Evolutionary conservation across 2,797 vertebrate genomes (phyloP).

Genomic region (Lutjanus argentimaculatus): DNA sequence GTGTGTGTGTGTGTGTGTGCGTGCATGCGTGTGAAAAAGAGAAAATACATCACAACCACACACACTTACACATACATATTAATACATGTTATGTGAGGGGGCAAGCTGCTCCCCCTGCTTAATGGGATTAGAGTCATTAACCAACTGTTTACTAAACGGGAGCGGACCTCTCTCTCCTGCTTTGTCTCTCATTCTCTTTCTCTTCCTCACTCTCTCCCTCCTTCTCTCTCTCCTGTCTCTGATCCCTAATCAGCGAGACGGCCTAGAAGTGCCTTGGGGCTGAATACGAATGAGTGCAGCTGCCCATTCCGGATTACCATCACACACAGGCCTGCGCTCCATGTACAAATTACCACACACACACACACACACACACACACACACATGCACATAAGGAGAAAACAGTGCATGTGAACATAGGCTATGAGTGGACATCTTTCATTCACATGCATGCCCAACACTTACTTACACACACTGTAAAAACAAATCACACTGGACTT

Average conservation of each 20-base stretch:
- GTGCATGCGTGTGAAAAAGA: slow-evolving; percentile 1
- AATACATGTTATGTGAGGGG: slow-evolving; percentile 72
- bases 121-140: slow-evolving; percentile 85
- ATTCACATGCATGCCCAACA: slow-evolving; percentile 51
- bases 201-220: slow-evolving; percentile 44
- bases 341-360: slow-evolving; percentile 52
- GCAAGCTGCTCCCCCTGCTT: slow-evolving; percentile 64
- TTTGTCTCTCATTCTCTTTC: slow-evolving; percentile 52
- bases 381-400: slow-evolving; percentile 27
- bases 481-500: too few relatives aligned
- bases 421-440: slow-evolving; percentile 52
- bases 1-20: neutral
- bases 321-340: slow-evolving; percentile 55
- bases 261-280: slow-evolving; percentile 74
- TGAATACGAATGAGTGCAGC: slow-evolving; percentile 80
- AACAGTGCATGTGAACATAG: slow-evolving; percentile 43
- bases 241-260: slow-evolving; percentile 77
- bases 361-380: slow-evolving; percentile 10
- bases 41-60: slow-evolving; percentile 40
- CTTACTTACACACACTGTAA: slow-evolving; percentile 39
- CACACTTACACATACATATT: slow-evolving; percentile 62
- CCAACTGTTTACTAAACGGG: slow-evolving; percentile 79
- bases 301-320: slow-evolving; percentile 75
- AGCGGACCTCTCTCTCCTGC: slow-evolving; percentile 65
- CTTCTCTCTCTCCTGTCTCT: slow-evolving; percentile 63